A percentile compares a stretch with the other conserved stretches of the same genome.
phyloP scores from a whole-genome alignment of 2,797 vertebrate genomes.

The Gymnoscopelus braueri region DNA sequence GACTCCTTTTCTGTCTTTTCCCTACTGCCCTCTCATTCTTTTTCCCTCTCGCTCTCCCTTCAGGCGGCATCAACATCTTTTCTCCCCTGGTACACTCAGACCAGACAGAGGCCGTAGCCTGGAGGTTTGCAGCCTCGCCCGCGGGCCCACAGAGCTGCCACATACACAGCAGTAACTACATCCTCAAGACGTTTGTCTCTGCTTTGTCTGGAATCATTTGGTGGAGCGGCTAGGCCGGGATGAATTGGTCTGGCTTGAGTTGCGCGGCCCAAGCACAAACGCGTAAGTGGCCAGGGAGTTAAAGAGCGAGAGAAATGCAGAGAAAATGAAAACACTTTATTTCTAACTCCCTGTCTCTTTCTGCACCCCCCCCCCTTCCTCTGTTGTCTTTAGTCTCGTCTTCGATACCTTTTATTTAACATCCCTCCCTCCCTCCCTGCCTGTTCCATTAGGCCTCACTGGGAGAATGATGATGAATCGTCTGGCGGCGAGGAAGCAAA shows the following conservation, averaged over 20 bases:
- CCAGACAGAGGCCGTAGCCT: slow-evolving; percentile 38
- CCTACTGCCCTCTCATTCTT: not conserved
- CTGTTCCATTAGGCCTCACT: slow-evolving; percentile 85
- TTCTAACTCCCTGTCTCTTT: slow-evolving; percentile 54
- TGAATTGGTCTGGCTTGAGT: slow-evolving; percentile 74
- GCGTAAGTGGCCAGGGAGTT: slow-evolving; percentile 76
- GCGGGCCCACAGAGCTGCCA: slow-evolving; percentile 27
- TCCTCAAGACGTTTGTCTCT: slow-evolving; percentile 78
- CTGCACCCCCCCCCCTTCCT: slow-evolving; percentile 71
- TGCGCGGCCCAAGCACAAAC: slow-evolving; percentile 63
- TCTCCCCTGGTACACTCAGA: slow-evolving; percentile 30
- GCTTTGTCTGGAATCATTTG: slow-evolving; percentile 82
- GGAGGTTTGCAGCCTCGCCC: slow-evolving; percentile 25
- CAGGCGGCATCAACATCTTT: slow-evolving; percentile 15
- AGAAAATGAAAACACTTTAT: slow-evolving; percentile 48
- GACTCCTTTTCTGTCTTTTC: not conserved
- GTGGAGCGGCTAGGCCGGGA: slow-evolving; percentile 57
- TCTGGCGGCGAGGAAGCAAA: slow-evolving; percentile 84
- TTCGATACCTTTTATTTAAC: slow-evolving; percentile 81
- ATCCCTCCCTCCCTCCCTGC: slow-evolving; percentile 84
- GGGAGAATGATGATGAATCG: slow-evolving; percentile 95
- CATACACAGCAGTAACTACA: slow-evolving; percentile 64
- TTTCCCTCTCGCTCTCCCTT: slow-evolving; percentile 16
- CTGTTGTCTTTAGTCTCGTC: slow-evolving; percentile 55
- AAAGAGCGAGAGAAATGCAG: slow-evolving; percentile 29